phyloP scores from a whole-genome alignment of 2,888 invertebrate genomes.

The Polyommatus icarus region DNA sequence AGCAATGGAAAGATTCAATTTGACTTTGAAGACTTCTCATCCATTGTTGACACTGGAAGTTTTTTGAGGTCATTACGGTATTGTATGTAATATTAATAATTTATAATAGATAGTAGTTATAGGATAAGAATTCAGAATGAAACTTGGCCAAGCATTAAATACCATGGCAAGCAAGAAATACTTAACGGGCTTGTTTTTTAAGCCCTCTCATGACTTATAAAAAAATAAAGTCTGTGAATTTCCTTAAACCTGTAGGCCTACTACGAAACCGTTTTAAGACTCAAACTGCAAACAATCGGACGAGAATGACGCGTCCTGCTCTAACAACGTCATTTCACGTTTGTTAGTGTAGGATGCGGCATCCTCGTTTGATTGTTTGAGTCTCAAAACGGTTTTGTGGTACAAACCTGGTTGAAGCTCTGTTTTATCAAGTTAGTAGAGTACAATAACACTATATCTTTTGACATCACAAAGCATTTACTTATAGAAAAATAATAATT shows the following conservation, averaged over 20 bases:
- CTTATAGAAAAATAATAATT: too few relatives aligned
- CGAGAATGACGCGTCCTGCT: too few relatives aligned
- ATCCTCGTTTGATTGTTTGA: too few relatives aligned
- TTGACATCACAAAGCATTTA: neutral
- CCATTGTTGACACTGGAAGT: conserved; percentile 59
- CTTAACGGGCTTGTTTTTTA: neutral
- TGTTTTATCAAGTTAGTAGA: neutral
- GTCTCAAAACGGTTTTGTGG: too few relatives aligned
- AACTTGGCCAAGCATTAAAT: neutral
- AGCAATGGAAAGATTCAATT: conserved; percentile 61
- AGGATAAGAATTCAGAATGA: neutral
- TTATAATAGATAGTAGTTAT: too few relatives aligned
- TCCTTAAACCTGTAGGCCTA: neutral
- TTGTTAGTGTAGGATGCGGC: too few relatives aligned
- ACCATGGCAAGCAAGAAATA: neutral
- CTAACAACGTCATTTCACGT: too few relatives aligned
- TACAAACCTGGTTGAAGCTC: neutral
- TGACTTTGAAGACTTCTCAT: conserved; percentile 67
- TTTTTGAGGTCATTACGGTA: conserved; percentile 70
- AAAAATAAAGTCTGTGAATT: neutral
- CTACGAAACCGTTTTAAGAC: too few relatives aligned
- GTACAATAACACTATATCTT: neutral
- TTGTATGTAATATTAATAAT: conserved; percentile 55
- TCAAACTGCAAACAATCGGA: too few relatives aligned
- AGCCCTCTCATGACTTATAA: neutral